Evolutionary conservation across 2,797 vertebrate species (phyloP).

Genomic region (Argya squamiceps): DNA sequence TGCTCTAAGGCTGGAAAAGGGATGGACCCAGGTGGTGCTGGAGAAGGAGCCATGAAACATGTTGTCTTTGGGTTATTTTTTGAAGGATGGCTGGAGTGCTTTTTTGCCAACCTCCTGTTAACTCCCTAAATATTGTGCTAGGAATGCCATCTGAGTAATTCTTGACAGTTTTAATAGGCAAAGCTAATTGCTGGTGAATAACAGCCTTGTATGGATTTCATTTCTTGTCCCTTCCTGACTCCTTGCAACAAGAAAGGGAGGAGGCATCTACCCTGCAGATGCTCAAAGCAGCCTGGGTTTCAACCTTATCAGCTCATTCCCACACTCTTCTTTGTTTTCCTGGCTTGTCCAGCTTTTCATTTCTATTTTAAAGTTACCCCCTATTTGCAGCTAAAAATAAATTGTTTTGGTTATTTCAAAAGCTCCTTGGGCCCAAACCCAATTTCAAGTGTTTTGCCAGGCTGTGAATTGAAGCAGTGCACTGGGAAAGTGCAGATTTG

Average conservation of each 20-base stretch:
- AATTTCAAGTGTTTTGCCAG: background rate
- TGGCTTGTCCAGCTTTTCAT: background rate
- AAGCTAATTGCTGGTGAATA: background rate
- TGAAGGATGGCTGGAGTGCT: background rate
- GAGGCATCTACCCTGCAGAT: accelerated
- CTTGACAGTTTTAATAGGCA: background rate
- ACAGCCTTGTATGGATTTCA: background rate
- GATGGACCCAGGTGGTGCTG: background rate
- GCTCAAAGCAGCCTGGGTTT: background rate
- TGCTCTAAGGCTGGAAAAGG: background rate
- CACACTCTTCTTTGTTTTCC: background rate
- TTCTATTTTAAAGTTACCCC: background rate
- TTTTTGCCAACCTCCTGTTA: background rate
- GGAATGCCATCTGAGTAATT: background rate
- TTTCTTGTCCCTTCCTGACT: background rate
- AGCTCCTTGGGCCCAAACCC: background rate
- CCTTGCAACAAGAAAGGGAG: background rate
- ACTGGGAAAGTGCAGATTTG: background rate
- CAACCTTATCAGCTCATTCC: background rate
- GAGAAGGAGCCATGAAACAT: background rate
- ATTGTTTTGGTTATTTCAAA: background rate
- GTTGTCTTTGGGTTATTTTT: background rate
- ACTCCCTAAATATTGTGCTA: background rate
- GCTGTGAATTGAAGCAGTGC: background rate
- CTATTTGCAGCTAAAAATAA: background rate